Base-by-base conservation (phyloP, 2,113 vertebrate genomes). In the Stegastes partitus region DNA sequence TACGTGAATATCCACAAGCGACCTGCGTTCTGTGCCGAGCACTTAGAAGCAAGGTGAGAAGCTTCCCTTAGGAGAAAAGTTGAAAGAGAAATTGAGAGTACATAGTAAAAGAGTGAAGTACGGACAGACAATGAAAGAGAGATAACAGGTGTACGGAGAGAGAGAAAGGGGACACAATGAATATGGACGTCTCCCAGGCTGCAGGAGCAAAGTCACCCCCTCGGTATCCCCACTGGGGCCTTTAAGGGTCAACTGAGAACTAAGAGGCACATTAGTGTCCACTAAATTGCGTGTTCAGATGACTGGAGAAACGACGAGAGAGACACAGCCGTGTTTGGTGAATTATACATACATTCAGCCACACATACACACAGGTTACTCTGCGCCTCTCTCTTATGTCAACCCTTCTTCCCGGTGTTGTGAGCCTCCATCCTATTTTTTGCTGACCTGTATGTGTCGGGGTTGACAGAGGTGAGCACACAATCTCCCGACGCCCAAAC, bases 401-500 rank as follows among this genome's bases (percentile, higher is more conserved):
- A 63, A 80, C 79, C 79, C 79, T 79, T 68, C 49, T 64, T 73
- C 81, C 64, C 55, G 58, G 72, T 61, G 67, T 84, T 83, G 74
- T 85, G 90, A 81, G 81, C 79, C 84, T 88, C 92, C 74, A 87
- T 92, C 85, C 84, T 91, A 88, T 93, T 94, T 77, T 75, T 77
- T 87, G 87, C 85, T 94, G 93, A 94, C 94, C 94, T 93, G 88
- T 87, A 82, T 84, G 83, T 81, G 83, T 83, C 76, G 51, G 67
- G 85, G 78, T 88, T 91, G 93, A 93, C 90, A 92, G 90, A 94
- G 93, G 92, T 93, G 88, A 87, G 81, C 90, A 90, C 89, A 89
- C 93, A 94, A 94, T 95, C 92, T 94, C 78, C 73, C 62, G 22
- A 71, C 74, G 77, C 76, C 89, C 87, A 84, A 90, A 91, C 89